Evolutionary conservation across 30 jellyfish, hydroid and myxozoan genomes (phyloP).

Genomic region (Aurelia aurita): DNA sequence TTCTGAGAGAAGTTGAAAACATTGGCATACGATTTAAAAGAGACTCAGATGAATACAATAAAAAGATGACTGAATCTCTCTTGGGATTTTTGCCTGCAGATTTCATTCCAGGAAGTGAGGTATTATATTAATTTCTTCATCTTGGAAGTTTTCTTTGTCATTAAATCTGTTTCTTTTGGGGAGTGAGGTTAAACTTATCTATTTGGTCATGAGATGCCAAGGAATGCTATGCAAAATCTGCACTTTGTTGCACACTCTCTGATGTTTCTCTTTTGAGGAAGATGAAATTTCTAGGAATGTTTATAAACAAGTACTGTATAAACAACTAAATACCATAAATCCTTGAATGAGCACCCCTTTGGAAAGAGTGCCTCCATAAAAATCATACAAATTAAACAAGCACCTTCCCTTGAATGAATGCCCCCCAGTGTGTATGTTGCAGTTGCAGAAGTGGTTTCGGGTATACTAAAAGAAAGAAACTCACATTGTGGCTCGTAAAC

Average conservation of each 20-base stretch:
- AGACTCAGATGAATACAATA: slow-evolving; percentile 70
- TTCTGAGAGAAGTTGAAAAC: slow-evolving; percentile 91
- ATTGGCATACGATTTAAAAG: slow-evolving; percentile 83
- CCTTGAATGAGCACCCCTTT: too few species aligned
- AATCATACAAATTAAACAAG: too few species aligned
- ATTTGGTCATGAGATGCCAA: too few species aligned
- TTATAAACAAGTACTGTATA: too few species aligned
- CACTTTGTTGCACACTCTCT: not conserved
- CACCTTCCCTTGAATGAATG: too few species aligned
- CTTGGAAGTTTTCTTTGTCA: too few species aligned
- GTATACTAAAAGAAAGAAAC: too few species aligned
- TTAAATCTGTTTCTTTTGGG: not conserved
- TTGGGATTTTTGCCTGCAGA: slow-evolving; percentile 82
- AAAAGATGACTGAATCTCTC: slow-evolving; percentile 65
- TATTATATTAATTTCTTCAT: not conserved
- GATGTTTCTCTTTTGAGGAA: not conserved
- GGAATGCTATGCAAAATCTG: not conserved
- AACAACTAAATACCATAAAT: too few species aligned
- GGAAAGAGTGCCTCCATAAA: too few species aligned
- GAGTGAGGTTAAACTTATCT: not conserved
- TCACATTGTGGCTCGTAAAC: too few species aligned
- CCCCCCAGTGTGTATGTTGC: too few species aligned
- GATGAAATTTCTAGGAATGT: not conserved
- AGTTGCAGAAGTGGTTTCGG: too few species aligned
- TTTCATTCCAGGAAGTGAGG: slow-evolving; percentile 78